Evolutionary conservation across 2,113 vertebrate species (phyloP).

Genomic region (Nansenia antarctica): DNA sequence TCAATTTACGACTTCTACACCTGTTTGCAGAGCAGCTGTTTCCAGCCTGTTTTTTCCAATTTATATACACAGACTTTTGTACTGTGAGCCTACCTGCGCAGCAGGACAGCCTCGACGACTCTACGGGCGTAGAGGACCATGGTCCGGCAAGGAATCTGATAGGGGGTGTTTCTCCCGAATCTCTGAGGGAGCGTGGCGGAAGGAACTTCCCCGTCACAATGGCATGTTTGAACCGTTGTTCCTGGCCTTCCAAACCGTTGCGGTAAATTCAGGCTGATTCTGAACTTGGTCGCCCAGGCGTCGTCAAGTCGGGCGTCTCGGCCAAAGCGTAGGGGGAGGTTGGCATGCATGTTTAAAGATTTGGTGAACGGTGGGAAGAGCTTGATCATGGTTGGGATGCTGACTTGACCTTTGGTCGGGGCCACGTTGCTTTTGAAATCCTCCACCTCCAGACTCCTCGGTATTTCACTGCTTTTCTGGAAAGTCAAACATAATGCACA

Average conservation of each 20-base stretch:
- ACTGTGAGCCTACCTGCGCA: constrained; percentile 48
- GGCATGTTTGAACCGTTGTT: constrained; percentile 27
- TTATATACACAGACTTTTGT: no score
- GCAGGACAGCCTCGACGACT: constrained; percentile 32
- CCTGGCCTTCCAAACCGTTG: constrained; percentile 73
- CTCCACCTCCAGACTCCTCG: constrained; percentile 64
- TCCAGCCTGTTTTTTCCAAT: no score
- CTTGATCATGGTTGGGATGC: constrained; percentile 54
- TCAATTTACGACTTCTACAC: no score
- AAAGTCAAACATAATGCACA: neutral
- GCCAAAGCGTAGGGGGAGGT: constrained; percentile 73
- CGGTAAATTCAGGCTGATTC: constrained; percentile 68
- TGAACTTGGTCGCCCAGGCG: constrained; percentile 27
- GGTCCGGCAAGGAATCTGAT: constrained; percentile 36
- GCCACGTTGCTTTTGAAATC: constrained; percentile 43
- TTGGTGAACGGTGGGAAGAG: constrained; percentile 51
- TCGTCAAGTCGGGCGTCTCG: constrained; percentile 28
- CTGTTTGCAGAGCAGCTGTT: no score
- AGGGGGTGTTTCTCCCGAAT: constrained; percentile 39
- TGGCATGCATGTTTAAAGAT: constrained; percentile 52
- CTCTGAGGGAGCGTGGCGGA: constrained; percentile 46
- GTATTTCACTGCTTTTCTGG: constrained; percentile 47
- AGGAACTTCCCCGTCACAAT: neutral
- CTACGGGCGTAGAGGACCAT: constrained; percentile 29
- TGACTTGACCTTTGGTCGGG: constrained; percentile 52